Evolutionary conservation across 2,797 vertebrate genomes (phyloP).

Genomic region (Alosa sapidissima): DNA sequence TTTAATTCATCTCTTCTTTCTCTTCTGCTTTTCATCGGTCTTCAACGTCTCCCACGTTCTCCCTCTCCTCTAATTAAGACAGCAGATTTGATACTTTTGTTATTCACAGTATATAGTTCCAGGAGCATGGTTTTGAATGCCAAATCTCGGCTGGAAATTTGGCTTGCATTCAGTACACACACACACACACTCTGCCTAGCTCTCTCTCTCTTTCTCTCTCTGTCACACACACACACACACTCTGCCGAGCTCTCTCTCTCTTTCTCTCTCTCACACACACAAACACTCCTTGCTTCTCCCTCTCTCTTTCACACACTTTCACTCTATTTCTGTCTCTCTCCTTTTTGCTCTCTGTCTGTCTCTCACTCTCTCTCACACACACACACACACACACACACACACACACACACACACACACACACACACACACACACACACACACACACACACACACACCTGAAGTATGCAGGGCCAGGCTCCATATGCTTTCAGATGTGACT

Average conservation of each 20-base stretch:
- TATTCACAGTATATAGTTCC: constrained; percentile 59
- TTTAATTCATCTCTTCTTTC: background rate
- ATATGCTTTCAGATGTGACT: constrained; percentile 24
- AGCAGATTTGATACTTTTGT: constrained; percentile 55
- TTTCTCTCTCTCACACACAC: background rate
- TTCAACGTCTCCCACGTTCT: background rate
- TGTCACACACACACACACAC: background rate
- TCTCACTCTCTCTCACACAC: background rate
- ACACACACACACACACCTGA: constrained; percentile 23
- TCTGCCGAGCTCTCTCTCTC: background rate
- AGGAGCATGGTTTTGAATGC: constrained; percentile 52
- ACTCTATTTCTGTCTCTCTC: background rate
- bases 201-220: background rate
- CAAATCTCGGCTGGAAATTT: constrained; percentile 53
- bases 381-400: constrained; percentile 24
- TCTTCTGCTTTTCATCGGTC: background rate
- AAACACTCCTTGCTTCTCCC: background rate
- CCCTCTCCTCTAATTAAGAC: constrained; percentile 52
- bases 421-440: constrained; percentile 18
- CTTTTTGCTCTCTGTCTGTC: background rate
- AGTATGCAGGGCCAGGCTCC: background rate
- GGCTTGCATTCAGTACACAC: constrained; percentile 28
- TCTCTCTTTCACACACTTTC: background rate
- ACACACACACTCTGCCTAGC: background rate
- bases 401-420: constrained; percentile 28